Conservation (phyloP, 1,140 invertebrate species). For the Cydia amplana region DNA sequence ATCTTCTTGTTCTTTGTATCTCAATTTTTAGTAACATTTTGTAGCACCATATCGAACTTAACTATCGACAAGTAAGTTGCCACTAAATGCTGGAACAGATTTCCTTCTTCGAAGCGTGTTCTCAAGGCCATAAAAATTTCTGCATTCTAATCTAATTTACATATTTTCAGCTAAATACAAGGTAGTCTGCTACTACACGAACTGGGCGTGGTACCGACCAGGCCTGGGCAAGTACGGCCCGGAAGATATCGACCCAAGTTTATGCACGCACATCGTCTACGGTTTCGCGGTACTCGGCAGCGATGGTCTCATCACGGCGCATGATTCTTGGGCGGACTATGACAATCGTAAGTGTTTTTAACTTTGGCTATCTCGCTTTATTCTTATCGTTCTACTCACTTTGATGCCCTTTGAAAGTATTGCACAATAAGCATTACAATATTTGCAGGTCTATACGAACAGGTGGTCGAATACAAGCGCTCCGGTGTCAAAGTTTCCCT, state of each 20-base stretch:
- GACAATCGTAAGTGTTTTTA: slow-evolving; percentile 91
- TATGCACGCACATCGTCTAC: slow-evolving; percentile 96
- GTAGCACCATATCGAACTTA: no score
- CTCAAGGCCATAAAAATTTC: not conserved
- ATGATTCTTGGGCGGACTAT: slow-evolving; percentile 94
- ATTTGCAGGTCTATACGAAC: slow-evolving; percentile 87
- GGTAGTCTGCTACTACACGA: slow-evolving; percentile 95
- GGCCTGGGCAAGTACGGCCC: slow-evolving; percentile 90
- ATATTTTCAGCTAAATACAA: slow-evolving; percentile 81
- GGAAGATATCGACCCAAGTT: slow-evolving; percentile 90
- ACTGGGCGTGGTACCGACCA: slow-evolving; percentile 95
- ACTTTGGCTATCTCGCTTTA: no score
- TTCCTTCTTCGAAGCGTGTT: no score
- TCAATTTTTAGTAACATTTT: no score
- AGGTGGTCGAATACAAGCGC: slow-evolving; percentile 88
- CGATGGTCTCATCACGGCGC: slow-evolving; percentile 88
- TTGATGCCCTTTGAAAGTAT: not conserved
- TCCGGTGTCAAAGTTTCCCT: slow-evolving; percentile 91
- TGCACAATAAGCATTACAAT: not conserved
- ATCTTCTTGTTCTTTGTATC: no score
- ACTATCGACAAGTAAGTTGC: no score
- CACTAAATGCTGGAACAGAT: no score
- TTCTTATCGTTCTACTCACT: no score
- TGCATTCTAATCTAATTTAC: slow-evolving; percentile 2
- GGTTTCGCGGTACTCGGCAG: slow-evolving; percentile 93